Base-by-base conservation (phyloP, 2,888 invertebrate genomes). In the Drosophila yooni region DNA sequence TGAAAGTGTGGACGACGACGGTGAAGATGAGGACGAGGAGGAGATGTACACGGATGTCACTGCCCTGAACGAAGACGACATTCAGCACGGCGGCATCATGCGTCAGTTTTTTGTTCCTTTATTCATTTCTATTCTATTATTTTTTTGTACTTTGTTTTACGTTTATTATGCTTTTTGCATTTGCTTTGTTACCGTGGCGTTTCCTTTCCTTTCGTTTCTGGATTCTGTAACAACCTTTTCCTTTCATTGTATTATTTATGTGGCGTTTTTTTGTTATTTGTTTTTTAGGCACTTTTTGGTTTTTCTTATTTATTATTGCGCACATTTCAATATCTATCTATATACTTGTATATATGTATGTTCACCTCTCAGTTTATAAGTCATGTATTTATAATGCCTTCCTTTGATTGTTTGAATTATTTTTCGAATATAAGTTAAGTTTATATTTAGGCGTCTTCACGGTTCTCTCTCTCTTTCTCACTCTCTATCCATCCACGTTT, bases 41-140 rank as follows among this genome's bases (percentile, higher is more conserved):
- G 87, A 52, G 13, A 27, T 81, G 7, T 80, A 69, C 13, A 76
- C 62, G 36, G 76, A 70, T 11, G 68, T 70, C 50, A 72, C 21
- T 15, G 57, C 15, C 51, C 64, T 82, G 59, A 86, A 82, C 75
- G 89, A 90, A 60, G 74, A 83, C 83, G 85, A 84, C 38, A 64
- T 5, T 18, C 62, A 88, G 78, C 80, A 21, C 83, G 76, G 79
- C 81, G 89, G 85, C 46, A 46, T 25, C 21, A 4, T 46, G 91
- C 89, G 92, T 92, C 92, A 92, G 92, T 92, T 87, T 91, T 92
- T 90, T 91, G 77, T 79, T 81, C 48, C 64, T 59, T 27, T 57
- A 40, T 67, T 70, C 67, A 54, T 80, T 59, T 53, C 25, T 51
- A 33, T 63, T 70, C 56, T 33, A 62, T 46, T 53, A 25, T 67